Evolutionary conservation across 2,888 invertebrate genomes (phyloP), one percentile per base, ranked within the genome.

Genomic region (Therioaphis trifolii): DNA sequence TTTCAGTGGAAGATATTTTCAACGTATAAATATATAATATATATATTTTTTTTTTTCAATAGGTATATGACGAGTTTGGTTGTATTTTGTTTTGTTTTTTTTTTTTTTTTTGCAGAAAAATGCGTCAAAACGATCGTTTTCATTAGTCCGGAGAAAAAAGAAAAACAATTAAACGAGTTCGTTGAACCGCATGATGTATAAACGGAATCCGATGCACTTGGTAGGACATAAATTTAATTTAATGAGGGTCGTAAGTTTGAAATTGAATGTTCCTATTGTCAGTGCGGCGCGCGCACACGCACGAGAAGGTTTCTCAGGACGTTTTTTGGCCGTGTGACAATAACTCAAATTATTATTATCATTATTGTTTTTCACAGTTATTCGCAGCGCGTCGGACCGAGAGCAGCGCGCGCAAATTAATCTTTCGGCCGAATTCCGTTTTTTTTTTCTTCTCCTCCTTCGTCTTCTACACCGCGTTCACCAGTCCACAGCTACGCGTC

Each of bases 111-210:
- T 63, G 15, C 21, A 66, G 66, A 77, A 49, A 77, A 35, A 77
- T 21, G 11, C 29, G n/a, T 49, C 21, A 49, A 77, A 63, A 77
- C 27, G 27, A 29, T 63, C 14, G 61, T 43, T 63, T 76, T 76
- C 27, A 15, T 29, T 63, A 9, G 24, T 11, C 46, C 27, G 2
- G n/a, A 1, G 58, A 24, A 2, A 9, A 29, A 11, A 66, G 9
- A 71, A 27, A 69, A 78, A 66, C 77, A 69, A 80, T 61, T 80
- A 72, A 35, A 71, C 35, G 61, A 71, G 80, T 80, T 71, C 80
- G 1, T 58, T 80, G 80, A 80, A 80, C 80, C 58, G 29, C 35
- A 7, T 7, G 35, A n/a, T 7, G 35, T 14, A 14, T 35, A 35
- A 68, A 68, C 24, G 58, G 43, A 40, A 55, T 46, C 68, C 66